A percentile compares a stretch with the other conserved stretches of the same genome.
Evolutionary conservation across 2,113 vertebrate species (phyloP).

Genomic region (Phocoena sinus): DNA sequence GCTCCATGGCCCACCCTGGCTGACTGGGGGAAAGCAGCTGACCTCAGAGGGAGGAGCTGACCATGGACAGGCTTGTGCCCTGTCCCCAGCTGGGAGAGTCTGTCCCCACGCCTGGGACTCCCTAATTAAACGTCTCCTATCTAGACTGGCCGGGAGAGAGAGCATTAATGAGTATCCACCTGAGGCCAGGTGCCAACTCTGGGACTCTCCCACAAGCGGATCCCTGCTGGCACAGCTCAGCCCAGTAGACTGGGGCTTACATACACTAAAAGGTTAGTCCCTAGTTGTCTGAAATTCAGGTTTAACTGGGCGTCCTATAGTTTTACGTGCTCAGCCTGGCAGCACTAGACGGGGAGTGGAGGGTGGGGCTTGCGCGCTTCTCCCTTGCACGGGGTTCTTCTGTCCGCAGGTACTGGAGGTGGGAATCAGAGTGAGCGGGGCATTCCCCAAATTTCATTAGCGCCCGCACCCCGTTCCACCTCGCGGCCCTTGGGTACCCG

Average conservation of each 20-base stretch:
- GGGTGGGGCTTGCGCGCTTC: background rate
- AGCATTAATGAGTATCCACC: background rate
- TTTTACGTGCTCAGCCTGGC: background rate
- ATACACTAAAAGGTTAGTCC: background rate
- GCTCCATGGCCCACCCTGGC: no score
- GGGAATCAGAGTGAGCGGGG: background rate
- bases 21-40: background rate
- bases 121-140: background rate
- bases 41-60: background rate
- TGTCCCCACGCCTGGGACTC: background rate
- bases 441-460: background rate
- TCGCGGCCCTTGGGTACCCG: background rate
- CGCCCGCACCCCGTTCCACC: accelerated
- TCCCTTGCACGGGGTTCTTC: background rate
- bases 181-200: background rate
- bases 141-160: background rate
- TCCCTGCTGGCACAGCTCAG: background rate
- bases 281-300: background rate
- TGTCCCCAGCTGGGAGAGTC: background rate
- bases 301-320: background rate
- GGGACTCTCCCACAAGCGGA: background rate
- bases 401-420: background rate
- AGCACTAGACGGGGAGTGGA: accelerated
- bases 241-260: background rate
- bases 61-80: background rate